These are phyloP conservation scores for Pristionchus japonicus DNA, from an alignment of 2,888 invertebrate genomes.

Conservation along the genomic window DNA sequence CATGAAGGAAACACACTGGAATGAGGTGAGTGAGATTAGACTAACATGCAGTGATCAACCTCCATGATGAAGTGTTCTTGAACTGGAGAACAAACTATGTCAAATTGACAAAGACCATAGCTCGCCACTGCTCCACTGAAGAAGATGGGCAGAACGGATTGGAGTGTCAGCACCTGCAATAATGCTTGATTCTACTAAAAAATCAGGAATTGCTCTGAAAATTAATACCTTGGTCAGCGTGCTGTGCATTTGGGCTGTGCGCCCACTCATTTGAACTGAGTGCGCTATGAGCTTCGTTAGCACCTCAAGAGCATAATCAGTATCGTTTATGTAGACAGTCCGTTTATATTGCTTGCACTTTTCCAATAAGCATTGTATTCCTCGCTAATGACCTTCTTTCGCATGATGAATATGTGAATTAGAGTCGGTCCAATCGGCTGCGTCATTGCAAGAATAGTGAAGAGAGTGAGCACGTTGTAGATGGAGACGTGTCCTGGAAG, in stretches of 20 bases:
- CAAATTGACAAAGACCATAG: background rate
- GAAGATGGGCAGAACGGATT: background rate
- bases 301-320: background rate
- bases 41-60: too few species aligned
- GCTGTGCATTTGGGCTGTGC: background rate
- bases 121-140: background rate
- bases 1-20: background rate
- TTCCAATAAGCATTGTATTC: background rate
- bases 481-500: background rate
- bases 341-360: too few species aligned
- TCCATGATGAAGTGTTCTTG: background rate
- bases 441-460: conserved; percentile 12
- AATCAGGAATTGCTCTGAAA: too few species aligned
- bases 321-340: background rate
- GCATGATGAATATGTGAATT: background rate
- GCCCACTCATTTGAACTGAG: background rate
- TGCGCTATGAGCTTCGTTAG: background rate
- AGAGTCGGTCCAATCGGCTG: background rate
- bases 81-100: background rate
- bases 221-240: background rate
- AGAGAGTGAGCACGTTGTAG: background rate
- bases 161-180: background rate
- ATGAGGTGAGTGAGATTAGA: too few species aligned
- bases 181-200: background rate
- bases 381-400: background rate